Evolutionary conservation across 2,113 vertebrate species (phyloP).

Genomic region (Damaliscus lunatus): DNA sequence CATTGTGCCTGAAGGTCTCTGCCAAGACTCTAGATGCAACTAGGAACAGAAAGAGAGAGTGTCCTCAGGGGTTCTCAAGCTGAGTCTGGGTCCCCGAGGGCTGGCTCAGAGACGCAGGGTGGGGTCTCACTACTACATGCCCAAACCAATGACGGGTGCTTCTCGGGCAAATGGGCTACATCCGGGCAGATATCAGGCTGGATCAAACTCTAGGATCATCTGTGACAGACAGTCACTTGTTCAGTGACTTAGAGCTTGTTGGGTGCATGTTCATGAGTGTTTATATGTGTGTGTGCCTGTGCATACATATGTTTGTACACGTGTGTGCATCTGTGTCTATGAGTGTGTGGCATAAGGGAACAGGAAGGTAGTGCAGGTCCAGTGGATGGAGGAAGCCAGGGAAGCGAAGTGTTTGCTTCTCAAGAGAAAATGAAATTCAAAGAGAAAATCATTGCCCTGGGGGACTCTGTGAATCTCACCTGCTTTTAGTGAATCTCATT

Average conservation of each 20-base stretch:
- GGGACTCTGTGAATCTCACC: constrained; percentile 65
- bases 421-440: constrained; percentile 56
- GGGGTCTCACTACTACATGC: not conserved
- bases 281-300: too few species aligned
- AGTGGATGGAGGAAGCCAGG: not conserved
- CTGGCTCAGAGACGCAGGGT: not conserved
- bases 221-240: not conserved
- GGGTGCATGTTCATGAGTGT: not conserved
- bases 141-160: not conserved
- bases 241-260: not conserved
- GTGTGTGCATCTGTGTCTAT: not conserved
- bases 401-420: not conserved
- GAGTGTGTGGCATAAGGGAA: not conserved
- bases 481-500: constrained; percentile 72
- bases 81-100: not conserved
- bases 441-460: constrained; percentile 44
- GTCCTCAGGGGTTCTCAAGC: not conserved
- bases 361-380: not conserved
- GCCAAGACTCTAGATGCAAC: not conserved
- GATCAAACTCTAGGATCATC: not conserved
- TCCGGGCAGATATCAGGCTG: not conserved
- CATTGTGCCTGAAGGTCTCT: not conserved
- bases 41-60: not conserved
- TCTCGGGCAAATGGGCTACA: not conserved
- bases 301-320: not conserved